Percentiles rank a stretch among this genome's conserved stretches.
These are phyloP conservation scores for Epizoanthus scotinus DNA, from an alignment of 92 coral and sea anemone species.

Conservation along the genomic window DNA sequence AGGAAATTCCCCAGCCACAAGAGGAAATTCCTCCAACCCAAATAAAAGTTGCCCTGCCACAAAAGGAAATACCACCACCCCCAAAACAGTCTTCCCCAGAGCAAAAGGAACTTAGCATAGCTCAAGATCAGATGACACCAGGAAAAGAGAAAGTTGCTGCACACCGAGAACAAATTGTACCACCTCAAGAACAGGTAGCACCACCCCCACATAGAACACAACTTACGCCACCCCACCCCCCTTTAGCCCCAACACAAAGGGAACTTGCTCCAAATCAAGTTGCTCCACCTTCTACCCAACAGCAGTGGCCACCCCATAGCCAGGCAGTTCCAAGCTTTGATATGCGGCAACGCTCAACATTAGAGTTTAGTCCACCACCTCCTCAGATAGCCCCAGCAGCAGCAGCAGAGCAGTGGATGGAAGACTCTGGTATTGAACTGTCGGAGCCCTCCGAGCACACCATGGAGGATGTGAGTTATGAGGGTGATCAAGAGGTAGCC, in stretches of 20 bases:
- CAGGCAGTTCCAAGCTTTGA: constrained; percentile 2
- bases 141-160: neutral
- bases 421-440: constrained; percentile 39
- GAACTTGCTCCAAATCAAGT: neutral
- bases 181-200: neutral
- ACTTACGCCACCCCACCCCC: neutral
- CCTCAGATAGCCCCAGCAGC: neutral
- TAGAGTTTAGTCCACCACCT: constrained; percentile 4
- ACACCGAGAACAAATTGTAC: neutral
- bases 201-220: neutral
- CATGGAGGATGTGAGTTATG: constrained; percentile 13
- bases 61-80: too few relatives aligned
- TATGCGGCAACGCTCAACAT: constrained; percentile 1
- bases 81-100: too few relatives aligned
- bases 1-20: too few relatives aligned
- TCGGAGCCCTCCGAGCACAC: constrained; percentile 11
- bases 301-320: neutral
- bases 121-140: neutral
- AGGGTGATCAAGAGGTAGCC: constrained; percentile 21
- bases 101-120: too few relatives aligned
- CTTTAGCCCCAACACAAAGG: neutral
- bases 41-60: too few relatives aligned
- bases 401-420: constrained; percentile 12
- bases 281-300: neutral
- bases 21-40: too few relatives aligned